Evolutionary conservation across 1,140 invertebrate genomes (phyloP).

Genomic region (Bombus consobrinus): DNA sequence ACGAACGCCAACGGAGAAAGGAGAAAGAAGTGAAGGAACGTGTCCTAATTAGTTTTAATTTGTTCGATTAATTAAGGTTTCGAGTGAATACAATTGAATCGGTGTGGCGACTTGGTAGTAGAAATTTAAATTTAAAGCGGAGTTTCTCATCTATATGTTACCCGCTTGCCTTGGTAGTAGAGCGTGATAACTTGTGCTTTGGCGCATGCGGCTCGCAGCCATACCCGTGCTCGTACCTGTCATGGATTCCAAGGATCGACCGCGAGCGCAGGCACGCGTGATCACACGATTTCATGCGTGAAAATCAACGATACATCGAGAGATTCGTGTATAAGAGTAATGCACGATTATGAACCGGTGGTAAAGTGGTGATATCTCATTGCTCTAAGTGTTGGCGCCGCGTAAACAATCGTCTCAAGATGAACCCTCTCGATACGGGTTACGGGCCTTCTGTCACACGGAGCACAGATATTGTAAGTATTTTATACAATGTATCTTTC

Average conservation of each 20-base stretch:
- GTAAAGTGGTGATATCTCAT: slow-evolving; percentile 52
- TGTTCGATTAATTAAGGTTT: slow-evolving; percentile 4
- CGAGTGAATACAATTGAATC: slow-evolving; percentile 15
- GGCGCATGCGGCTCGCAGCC: slow-evolving; percentile 60
- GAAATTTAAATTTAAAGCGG: slow-evolving; percentile 49
- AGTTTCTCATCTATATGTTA: slow-evolving; percentile 58
- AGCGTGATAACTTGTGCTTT: slow-evolving; percentile 58
- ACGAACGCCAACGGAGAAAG: not conserved
- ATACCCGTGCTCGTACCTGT: slow-evolving; percentile 70
- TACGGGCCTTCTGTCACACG: slow-evolving; percentile 67
- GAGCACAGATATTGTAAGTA: slow-evolving; percentile 72
- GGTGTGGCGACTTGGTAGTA: not conserved
- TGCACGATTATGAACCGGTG: slow-evolving; percentile 46
- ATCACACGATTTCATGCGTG: slow-evolving; percentile 72
- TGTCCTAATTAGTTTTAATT: slow-evolving; percentile 24
- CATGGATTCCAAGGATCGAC: slow-evolving; percentile 79
- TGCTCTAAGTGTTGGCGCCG: slow-evolving; percentile 38
- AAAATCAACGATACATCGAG: slow-evolving; percentile 55
- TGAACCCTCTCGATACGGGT: slow-evolving; percentile 67
- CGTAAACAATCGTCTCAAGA: slow-evolving; percentile 63
- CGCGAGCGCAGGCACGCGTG: slow-evolving; percentile 74
- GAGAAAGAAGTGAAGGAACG: not conserved
- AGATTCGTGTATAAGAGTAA: slow-evolving; percentile 45
- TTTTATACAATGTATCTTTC: not conserved
- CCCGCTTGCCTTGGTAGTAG: slow-evolving; percentile 49